phyloP scores from a whole-genome alignment of 2,113 vertebrate species.

The Accipiter cooperii region DNA sequence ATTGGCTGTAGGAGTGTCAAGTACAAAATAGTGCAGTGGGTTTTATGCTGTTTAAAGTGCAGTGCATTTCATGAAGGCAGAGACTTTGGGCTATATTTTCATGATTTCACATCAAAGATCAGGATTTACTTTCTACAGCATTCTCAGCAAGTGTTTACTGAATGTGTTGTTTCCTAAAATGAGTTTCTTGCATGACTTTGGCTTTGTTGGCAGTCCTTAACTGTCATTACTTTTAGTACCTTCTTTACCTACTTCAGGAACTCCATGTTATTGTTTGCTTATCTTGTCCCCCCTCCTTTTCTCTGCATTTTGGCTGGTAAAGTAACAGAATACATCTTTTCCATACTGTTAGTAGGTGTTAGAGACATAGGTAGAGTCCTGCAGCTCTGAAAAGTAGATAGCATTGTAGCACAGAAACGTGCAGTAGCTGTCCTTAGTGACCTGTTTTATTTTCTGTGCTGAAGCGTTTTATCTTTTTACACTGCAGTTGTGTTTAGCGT shows the following conservation, averaged over 20 bases:
- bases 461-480: background rate
- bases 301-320: background rate
- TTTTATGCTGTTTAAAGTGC: background rate
- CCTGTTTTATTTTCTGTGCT: background rate
- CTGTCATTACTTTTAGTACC: background rate
- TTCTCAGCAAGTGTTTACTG: background rate
- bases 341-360: background rate
- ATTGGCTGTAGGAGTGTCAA: background rate
- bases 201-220: background rate
- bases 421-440: background rate
- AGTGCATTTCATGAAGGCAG: background rate
- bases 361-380: background rate
- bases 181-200: background rate
- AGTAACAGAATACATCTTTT: background rate
- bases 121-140: background rate
- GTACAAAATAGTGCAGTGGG: fast-evolving
- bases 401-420: background rate
- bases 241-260: background rate
- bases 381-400: background rate
- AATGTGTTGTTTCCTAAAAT: fast-evolving
- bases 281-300: background rate
- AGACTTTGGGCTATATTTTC: background rate
- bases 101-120: background rate
- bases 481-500: background rate
- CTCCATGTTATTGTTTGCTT: background rate